Evolutionary conservation across 2,113 vertebrate species (phyloP).

Genomic region (Grammatotria lemairii): DNA sequence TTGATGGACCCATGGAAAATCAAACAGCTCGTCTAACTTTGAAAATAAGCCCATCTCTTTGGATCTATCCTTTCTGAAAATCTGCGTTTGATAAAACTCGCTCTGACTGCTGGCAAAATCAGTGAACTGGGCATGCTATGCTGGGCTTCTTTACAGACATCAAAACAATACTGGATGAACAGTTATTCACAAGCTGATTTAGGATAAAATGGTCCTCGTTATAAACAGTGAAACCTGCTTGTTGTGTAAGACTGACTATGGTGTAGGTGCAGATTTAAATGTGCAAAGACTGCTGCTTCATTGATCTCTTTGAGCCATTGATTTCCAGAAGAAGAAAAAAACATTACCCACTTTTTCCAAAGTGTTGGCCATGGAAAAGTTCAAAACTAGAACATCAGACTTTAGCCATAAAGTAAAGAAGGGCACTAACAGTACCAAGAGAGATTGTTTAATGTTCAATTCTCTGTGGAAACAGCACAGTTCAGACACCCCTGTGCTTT

Average conservation of each 20-base stretch:
- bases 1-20: not conserved
- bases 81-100: not conserved
- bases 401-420: not conserved
- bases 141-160: not conserved
- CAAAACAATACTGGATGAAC: not conserved
- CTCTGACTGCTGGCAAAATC: not conserved
- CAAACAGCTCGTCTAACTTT: not conserved
- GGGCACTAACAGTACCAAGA: not conserved
- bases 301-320: not conserved
- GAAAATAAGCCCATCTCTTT: not conserved
- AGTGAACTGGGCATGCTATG: not conserved
- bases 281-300: not conserved
- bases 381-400: not conserved
- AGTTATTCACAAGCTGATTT: not conserved
- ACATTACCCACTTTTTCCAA: not conserved
- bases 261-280: not conserved
- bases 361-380: not conserved
- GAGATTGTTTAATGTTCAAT: not conserved
- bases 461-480: not conserved
- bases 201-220: not conserved
- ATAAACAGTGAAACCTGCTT: not conserved
- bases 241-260: not conserved
- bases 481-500: not conserved
- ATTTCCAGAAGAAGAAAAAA: not conserved
- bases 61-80: not conserved